These are phyloP conservation scores for Temnothorax nylanderi DNA, from an alignment of 1,140 invertebrate species.

Conservation along the genomic window DNA sequence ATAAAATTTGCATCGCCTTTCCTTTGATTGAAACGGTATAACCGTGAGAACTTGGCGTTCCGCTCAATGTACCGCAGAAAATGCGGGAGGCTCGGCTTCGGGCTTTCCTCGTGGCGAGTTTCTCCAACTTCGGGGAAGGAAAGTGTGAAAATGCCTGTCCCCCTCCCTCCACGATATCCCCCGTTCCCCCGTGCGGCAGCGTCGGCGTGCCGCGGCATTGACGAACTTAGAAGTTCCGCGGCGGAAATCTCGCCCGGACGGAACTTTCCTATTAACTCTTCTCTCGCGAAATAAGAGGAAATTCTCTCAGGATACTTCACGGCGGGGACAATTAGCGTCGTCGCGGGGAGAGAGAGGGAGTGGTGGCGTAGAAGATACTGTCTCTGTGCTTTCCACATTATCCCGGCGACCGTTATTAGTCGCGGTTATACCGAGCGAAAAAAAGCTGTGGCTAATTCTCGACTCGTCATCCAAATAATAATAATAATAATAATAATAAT, in stretches of 20 bases:
- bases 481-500: background rate
- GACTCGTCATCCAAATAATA: too few species aligned
- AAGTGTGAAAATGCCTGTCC: slow-evolving; percentile 48
- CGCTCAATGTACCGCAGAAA: slow-evolving; percentile 51
- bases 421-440: slow-evolving; percentile 10
- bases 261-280: slow-evolving; percentile 45
- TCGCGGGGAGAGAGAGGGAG: background rate
- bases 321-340: slow-evolving; percentile 8
- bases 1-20: slow-evolving; percentile 35
- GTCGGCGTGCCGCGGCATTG: slow-evolving; percentile 26
- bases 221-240: slow-evolving; percentile 44
- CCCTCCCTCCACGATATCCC: background rate
- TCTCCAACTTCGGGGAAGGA: slow-evolving; percentile 45
- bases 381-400: background rate
- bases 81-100: slow-evolving; percentile 24
- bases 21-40: slow-evolving; percentile 31
- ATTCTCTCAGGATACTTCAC: background rate
- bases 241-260: slow-evolving; percentile 33
- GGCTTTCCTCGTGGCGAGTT: slow-evolving; percentile 48
- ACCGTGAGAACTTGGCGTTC: slow-evolving; percentile 40
- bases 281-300: slow-evolving; percentile 22
- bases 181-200: too few species aligned
- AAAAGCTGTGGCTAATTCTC: background rate
- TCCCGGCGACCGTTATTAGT: slow-evolving; percentile 27
- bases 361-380: background rate